A percentile compares a stretch with the other conserved stretches of the same genome.
These are phyloP conservation scores for Shinisaurus crocodilurus DNA, from an alignment of 2,113 vertebrate species.

Conservation along the genomic window DNA sequence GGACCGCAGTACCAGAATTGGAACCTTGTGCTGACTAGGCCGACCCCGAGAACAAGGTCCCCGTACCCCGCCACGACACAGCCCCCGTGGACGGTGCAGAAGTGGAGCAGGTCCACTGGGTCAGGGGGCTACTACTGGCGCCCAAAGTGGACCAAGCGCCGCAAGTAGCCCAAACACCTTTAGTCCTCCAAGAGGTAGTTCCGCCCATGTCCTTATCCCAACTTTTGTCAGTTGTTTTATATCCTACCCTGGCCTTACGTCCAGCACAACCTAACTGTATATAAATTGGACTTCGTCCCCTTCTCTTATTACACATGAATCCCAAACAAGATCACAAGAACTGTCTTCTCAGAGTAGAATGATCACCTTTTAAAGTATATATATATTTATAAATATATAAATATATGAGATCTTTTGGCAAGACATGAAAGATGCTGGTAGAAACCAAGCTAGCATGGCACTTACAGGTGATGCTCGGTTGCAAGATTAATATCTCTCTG, in stretches of 20 bases:
- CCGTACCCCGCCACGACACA: too few species aligned
- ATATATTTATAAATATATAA: too few species aligned
- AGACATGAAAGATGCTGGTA: not conserved
- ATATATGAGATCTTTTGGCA: not conserved
- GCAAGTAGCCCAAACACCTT: not conserved
- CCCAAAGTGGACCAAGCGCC: not conserved
- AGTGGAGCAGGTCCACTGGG: not conserved
- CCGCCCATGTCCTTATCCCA: not conserved
- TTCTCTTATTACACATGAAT: too few species aligned
- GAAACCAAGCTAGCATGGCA: not conserved
- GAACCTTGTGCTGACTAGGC: not conserved
- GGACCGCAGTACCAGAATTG: not conserved
- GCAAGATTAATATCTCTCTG: not conserved
- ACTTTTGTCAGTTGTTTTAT: not conserved
- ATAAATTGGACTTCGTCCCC: too few species aligned
- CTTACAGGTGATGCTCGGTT: not conserved
- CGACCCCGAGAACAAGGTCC: not conserved
- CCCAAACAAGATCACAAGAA: too few species aligned
- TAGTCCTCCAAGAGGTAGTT: not conserved
- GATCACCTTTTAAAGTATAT: too few species aligned
- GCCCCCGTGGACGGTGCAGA: not conserved
- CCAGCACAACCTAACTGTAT: too few species aligned
- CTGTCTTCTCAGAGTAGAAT: too few species aligned
- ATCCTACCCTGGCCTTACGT: too few species aligned
- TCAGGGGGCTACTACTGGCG: not conserved